These are phyloP conservation scores for Noctua pronuba DNA, from an alignment of 2,888 invertebrate species.

Conservation along the genomic window DNA sequence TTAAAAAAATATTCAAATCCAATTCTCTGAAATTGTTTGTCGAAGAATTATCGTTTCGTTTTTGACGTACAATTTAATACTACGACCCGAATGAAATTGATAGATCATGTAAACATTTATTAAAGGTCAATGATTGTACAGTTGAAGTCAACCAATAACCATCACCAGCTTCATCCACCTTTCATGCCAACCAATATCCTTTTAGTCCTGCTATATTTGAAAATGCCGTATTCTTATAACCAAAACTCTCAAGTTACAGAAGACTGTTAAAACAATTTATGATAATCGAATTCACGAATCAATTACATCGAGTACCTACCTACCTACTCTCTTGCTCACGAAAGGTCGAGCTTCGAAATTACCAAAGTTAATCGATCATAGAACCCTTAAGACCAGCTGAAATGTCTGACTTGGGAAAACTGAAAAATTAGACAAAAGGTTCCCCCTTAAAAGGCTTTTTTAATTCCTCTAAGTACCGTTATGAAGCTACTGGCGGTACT, in stretches of 20 bases:
- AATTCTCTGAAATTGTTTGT: neutral
- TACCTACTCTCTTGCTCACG: conserved; percentile 27
- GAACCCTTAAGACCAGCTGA: conserved; percentile 24
- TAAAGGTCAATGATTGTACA: neutral
- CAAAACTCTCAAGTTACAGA: conserved; percentile 22
- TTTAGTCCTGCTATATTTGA: neutral
- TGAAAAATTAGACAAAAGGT: conserved; percentile 39
- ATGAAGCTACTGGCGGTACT: neutral
- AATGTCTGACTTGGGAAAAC: conserved; percentile 51
- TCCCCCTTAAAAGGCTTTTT: neutral
- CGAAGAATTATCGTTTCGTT: neutral
- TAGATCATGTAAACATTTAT: conserved; percentile 2
- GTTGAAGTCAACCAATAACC: neutral
- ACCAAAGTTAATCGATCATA: conserved; percentile 56
- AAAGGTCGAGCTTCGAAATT: conserved; percentile 50
- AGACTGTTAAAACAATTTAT: conserved; percentile 41
- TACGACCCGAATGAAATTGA: neutral
- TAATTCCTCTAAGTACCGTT: conserved; percentile 25
- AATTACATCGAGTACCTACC: conserved; percentile 46
- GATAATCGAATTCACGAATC: conserved; percentile 52
- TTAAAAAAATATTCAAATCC: neutral
- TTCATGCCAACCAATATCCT: too few relatives aligned
- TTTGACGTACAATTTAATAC: neutral
- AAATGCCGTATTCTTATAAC: neutral
- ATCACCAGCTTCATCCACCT: too few relatives aligned